phyloP scores from a whole-genome alignment of 2,888 invertebrate genomes.

The Agonopterix arenella region DNA sequence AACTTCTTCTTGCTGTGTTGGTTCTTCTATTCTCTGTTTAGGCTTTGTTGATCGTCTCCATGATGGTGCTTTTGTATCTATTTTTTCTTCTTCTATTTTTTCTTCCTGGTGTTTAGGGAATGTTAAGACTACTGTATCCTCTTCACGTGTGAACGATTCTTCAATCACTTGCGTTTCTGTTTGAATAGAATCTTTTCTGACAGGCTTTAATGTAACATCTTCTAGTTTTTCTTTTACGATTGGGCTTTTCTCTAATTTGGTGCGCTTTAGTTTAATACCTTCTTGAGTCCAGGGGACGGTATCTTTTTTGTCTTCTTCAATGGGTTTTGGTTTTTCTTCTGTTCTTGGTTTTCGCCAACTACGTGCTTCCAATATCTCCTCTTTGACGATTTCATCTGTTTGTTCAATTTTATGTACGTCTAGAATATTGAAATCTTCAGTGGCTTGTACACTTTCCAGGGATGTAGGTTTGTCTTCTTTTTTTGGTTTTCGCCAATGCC shows the following conservation, averaged over 20 bases:
- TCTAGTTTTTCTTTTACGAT: constrained; percentile 74
- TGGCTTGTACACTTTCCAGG: constrained; percentile 6
- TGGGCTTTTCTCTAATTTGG: constrained; percentile 74
- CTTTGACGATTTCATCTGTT: constrained; percentile 4
- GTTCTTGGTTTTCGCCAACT: constrained; percentile 19
- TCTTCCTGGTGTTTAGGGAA: constrained; percentile 37
- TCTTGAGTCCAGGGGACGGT: constrained; percentile 79
- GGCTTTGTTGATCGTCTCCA: constrained; percentile 35
- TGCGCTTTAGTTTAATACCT: constrained; percentile 76
- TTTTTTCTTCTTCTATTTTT: constrained; percentile 31
- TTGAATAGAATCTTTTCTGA: constrained; percentile 52
- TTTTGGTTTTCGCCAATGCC: constrained; percentile 43
- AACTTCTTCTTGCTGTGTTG: constrained; percentile 35
- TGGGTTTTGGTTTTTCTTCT: constrained; percentile 20
- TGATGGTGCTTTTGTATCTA: constrained; percentile 28
- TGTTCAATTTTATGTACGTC: constrained; percentile 12
- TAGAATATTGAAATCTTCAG: constrained; percentile 6
- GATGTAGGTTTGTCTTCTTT: constrained; percentile 25
- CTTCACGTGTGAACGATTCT: constrained; percentile 74
- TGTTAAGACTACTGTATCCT: constrained; percentile 76
- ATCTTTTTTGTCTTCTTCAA: constrained; percentile 39
- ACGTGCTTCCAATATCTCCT: constrained; percentile 6
- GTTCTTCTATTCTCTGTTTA: constrained; percentile 18
- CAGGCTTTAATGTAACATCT: constrained; percentile 52
- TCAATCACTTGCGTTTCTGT: constrained; percentile 58